Base-by-base conservation (phyloP, 2,888 invertebrate species). In the Pelosia muscerda region DNA sequence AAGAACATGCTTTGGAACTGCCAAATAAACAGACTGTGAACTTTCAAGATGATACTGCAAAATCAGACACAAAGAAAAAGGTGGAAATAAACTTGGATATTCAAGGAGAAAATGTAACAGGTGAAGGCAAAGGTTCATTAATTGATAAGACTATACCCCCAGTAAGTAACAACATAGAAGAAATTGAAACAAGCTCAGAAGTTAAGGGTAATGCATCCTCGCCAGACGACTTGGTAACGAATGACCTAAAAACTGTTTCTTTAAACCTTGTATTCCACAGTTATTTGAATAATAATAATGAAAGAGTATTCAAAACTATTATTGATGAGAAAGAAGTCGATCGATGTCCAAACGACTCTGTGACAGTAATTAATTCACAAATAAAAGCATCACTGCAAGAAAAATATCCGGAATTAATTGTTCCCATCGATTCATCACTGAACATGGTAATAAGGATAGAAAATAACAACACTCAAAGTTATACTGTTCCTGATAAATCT, bases 191-290 rank as follows among this genome's bases (percentile, higher is more conserved):
- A 15, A 59, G 23, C 4, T 15, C 15, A 59, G 9, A 59, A 59
- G 8, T 11, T 9, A 31, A 15, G 31, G 10, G 6, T 10, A 11
- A 22, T 54, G 13, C 11, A 11, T 8, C 2, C 15, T 23, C 22
- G 23, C 15, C 23, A 23, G 54, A 63, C 19, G 23, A 19, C 13
- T 22, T 63, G 11, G 19, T 26, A 15, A 57, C 55, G 25, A 23
- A 2, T 49, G 63, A 63, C 38, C 22, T 55, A 55, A 42, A 68
- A 31, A 57, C 61, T 28, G 65, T 81, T 63, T 68, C 71, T 59
- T 26, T 91, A 22, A 84, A 91, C 63, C 74, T 94, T 60, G 88
- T 84, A 63, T 88, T 93, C 71, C 87, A 89, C 66, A 86, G 82
- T 23, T 88, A 86, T 56, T 2, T 77, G 9, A 85, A 88, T 66